Evolutionary conservation across 2,113 vertebrate genomes (phyloP).

Genomic region (Eidolon helvum): DNA sequence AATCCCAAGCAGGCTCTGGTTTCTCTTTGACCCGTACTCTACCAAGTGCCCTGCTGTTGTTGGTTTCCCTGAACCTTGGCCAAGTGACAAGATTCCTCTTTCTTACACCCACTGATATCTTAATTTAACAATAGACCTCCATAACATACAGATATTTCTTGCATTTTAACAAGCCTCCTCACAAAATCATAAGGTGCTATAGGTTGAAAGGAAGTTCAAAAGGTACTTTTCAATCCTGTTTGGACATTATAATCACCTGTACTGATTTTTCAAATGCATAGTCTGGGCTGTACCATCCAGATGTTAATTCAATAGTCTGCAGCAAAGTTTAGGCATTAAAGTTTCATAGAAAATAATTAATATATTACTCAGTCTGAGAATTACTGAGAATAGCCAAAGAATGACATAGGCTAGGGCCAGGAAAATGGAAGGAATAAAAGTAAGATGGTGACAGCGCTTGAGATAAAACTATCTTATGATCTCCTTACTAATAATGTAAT

Average conservation of each 20-base stretch:
- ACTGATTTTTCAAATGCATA: not conserved
- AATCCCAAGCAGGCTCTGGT: not conserved
- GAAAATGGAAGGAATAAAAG: not conserved
- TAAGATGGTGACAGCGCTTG: not conserved
- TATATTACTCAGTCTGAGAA: not conserved
- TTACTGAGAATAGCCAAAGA: not conserved
- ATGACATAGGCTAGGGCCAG: not conserved
- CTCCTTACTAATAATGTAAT: not conserved
- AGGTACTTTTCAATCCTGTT: not conserved
- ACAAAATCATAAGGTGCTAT: not conserved
- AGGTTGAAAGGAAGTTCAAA: not conserved
- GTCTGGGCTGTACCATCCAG: not conserved
- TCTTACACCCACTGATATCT: not conserved
- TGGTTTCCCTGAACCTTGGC: not conserved
- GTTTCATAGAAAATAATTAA: not conserved
- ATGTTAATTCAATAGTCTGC: not conserved
- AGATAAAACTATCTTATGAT: not conserved
- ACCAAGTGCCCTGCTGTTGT: not conserved
- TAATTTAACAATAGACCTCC: not conserved
- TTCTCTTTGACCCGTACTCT: not conserved
- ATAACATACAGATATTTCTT: not conserved
- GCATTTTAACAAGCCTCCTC: not conserved
- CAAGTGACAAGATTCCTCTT: not conserved
- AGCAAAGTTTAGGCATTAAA: not conserved
- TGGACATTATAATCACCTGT: not conserved